A percentile compares a stretch with the other conserved stretches of the same genome.
phyloP scores from a whole-genome alignment of 2,888 invertebrate species.

The Diplolepis rosae region DNA sequence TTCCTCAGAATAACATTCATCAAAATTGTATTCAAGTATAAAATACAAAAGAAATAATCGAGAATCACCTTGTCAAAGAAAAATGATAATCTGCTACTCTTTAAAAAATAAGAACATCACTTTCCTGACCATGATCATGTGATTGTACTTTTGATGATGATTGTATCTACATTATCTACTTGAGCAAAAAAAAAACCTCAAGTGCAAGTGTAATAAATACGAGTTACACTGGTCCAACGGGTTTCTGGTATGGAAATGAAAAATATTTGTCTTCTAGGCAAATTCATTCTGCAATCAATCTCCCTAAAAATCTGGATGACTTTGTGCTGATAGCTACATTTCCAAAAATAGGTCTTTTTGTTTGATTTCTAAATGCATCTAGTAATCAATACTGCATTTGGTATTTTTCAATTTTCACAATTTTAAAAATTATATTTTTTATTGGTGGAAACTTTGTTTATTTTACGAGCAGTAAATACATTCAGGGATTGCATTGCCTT shows the following conservation, averaged over 20 bases:
- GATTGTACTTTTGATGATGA: background rate
- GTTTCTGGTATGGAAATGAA: background rate
- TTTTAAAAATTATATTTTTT: no score
- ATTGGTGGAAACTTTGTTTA: no score
- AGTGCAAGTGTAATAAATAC: slow-evolving; percentile 28
- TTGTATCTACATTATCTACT: background rate
- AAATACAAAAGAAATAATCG: no score
- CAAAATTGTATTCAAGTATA: background rate
- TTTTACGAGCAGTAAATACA: no score
- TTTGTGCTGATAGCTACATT: background rate
- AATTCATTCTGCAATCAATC: background rate
- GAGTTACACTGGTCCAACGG: slow-evolving; percentile 6
- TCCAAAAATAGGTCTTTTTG: background rate
- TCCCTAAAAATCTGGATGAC: background rate
- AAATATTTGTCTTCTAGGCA: background rate
- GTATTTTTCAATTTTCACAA: no score
- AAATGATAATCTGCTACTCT: background rate
- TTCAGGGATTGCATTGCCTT: no score
- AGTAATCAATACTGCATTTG: no score
- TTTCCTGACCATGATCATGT: background rate
- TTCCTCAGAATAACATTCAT: background rate
- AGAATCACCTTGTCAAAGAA: no score
- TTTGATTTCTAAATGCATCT: background rate
- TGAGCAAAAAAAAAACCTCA: slow-evolving; percentile 10
- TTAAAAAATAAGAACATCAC: background rate